Percentiles rank a stretch among this genome's conserved stretches.
phyloP scores from a whole-genome alignment of 1,140 invertebrate species.

The Drosophila fuyamai region DNA sequence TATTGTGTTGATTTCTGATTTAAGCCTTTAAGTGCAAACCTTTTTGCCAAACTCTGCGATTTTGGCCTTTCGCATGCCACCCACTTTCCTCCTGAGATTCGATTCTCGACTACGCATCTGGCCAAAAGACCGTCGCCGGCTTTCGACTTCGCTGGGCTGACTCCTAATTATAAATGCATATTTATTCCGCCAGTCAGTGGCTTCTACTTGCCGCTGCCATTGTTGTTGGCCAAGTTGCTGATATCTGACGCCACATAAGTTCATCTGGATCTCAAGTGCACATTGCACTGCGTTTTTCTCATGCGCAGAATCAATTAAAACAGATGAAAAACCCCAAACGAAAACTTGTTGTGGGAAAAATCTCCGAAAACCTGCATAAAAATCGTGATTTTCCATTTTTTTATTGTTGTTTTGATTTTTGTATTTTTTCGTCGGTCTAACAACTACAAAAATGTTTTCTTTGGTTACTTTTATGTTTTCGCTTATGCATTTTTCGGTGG shows the following conservation, averaged over 20 bases:
- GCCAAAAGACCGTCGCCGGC: slow-evolving; percentile 12
- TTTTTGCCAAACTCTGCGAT: not conserved
- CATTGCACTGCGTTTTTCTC: slow-evolving; percentile 65
- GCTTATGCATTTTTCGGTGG: slow-evolving; percentile 70
- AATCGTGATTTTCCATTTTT: slow-evolving; percentile 76
- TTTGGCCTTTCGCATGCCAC: not conserved
- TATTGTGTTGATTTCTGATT: no score
- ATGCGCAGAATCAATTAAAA: slow-evolving; percentile 76
- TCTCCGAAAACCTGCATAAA: slow-evolving; percentile 75
- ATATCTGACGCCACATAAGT: slow-evolving; percentile 74
- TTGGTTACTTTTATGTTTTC: slow-evolving; percentile 61
- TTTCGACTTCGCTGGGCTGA: slow-evolving; percentile 22
- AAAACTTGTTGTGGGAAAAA: slow-evolving; percentile 78
- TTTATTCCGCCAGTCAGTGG: slow-evolving; percentile 38
- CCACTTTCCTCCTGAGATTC: not conserved
- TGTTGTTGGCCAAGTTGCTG: slow-evolving; percentile 18
- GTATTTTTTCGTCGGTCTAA: slow-evolving; percentile 38
- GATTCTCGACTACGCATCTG: slow-evolving; percentile 27
- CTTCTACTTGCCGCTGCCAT: slow-evolving; percentile 23
- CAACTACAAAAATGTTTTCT: slow-evolving; percentile 69
- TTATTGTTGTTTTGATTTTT: slow-evolving; percentile 40
- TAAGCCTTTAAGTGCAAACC: not conserved
- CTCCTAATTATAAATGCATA: slow-evolving; percentile 57
- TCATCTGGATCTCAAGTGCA: slow-evolving; percentile 81
- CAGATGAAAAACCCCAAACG: slow-evolving; percentile 40